Percentiles rank a stretch among this genome's conserved stretches.
Conservation (phyloP, 2,113 vertebrate genomes). For the Sorex fumeus region DNA sequence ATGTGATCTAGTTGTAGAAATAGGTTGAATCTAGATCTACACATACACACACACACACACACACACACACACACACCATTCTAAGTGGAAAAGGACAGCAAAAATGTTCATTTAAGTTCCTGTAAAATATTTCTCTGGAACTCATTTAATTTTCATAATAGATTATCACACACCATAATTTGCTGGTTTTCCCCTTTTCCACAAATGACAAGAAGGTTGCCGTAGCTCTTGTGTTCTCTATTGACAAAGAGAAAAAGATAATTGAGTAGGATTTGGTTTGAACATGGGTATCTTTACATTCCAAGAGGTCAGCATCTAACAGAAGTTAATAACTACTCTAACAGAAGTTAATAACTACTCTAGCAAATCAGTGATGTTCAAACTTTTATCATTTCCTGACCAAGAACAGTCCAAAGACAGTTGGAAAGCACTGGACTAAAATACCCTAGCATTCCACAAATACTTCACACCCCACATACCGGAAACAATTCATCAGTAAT, state of each 20-base stretch:
- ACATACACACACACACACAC: not conserved
- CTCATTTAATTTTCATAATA: slow-evolving; percentile 15
- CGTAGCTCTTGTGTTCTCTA: not conserved
- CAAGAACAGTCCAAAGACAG: not conserved
- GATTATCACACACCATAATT: not conserved
- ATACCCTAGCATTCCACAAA: not conserved
- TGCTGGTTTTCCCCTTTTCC: not conserved
- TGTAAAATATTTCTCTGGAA: slow-evolving; percentile 29
- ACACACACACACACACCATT: not conserved
- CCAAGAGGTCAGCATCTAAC: too few relatives aligned
- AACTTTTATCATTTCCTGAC: too few relatives aligned
- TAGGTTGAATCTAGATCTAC: not conserved
- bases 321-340: too few relatives aligned
- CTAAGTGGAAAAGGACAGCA: not conserved
- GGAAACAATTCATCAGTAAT: not conserved
- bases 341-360: too few relatives aligned
- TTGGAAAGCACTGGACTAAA: not conserved
- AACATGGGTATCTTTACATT: too few relatives aligned
- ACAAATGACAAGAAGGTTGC: not conserved
- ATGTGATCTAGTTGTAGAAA: not conserved
- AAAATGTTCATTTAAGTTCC: not conserved
- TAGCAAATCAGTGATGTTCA: too few relatives aligned
- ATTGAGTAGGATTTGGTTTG: not conserved
- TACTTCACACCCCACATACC: not conserved
- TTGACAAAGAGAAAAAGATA: slow-evolving; percentile 9